Percentiles rank a stretch among this genome's conserved stretches.
phyloP scores from a whole-genome alignment of 2,888 invertebrate genomes.

The Perithous albicinctus region DNA sequence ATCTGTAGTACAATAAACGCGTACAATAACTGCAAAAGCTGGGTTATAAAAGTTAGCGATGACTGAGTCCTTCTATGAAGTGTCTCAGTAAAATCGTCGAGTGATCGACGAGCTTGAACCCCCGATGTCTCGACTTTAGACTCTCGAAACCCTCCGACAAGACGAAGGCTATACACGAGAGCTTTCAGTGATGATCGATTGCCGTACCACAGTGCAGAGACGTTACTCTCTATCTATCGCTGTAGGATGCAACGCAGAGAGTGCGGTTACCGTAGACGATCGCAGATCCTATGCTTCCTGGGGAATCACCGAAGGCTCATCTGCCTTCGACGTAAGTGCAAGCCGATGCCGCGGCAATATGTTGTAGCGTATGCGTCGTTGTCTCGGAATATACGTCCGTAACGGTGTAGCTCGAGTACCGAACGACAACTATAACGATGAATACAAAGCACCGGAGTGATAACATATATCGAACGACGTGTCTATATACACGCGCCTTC shows the following conservation, averaged over 20 bases:
- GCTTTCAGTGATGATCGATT: constrained; percentile 39
- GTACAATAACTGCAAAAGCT: not conserved
- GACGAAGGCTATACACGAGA: not conserved
- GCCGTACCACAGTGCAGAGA: not conserved
- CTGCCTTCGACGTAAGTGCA: constrained; percentile 20
- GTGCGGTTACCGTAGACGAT: constrained; percentile 17
- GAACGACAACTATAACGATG: constrained; percentile 11
- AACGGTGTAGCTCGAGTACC: not conserved
- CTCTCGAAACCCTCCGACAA: not conserved
- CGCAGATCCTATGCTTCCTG: not conserved
- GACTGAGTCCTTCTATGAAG: not conserved
- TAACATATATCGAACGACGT: not conserved
- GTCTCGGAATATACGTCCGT: constrained; percentile 6
- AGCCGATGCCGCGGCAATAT: not conserved
- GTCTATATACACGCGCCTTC: constrained; percentile 1
- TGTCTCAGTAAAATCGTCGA: constrained; percentile 6
- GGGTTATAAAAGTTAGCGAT: not conserved
- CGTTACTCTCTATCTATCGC: no score
- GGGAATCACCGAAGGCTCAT: constrained; percentile 29
- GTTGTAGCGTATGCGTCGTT: constrained; percentile 8
- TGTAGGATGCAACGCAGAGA: not conserved
- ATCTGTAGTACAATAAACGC: no score
- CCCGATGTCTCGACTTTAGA: constrained; percentile 11
- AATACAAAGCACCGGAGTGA: not conserved
- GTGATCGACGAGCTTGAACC: constrained; percentile 20